phyloP scores from a whole-genome alignment of 2,113 vertebrate species.

The Sus scrofa region DNA sequence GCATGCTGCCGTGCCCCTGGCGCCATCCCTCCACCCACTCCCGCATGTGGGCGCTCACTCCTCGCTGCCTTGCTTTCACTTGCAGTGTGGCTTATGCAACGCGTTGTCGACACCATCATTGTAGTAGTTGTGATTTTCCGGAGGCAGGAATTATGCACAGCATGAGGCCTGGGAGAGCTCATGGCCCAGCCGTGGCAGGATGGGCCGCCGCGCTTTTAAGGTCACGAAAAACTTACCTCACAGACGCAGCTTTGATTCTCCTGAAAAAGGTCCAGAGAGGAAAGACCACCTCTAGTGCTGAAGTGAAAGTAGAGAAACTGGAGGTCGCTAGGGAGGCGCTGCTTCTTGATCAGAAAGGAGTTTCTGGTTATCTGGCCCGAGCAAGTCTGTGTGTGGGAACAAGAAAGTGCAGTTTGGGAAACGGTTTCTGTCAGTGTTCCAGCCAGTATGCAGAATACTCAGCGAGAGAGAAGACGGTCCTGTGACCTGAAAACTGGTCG shows the following conservation, averaged over 20 bases:
- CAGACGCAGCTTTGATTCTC: not conserved
- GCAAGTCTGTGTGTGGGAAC: not conserved
- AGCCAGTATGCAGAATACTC: not conserved
- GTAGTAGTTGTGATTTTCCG: not conserved
- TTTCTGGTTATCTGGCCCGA: not conserved
- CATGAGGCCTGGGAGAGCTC: not conserved
- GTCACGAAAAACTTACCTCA: not conserved
- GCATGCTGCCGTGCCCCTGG: accelerated
- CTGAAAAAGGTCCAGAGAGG: not conserved
- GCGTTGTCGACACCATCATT: not conserved
- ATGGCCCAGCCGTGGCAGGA: not conserved
- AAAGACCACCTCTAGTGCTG: not conserved
- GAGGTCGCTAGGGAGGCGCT: not conserved
- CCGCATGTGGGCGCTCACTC: not conserved
- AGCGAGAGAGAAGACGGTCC: not conserved
- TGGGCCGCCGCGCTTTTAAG: not conserved
- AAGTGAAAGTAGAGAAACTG: not conserved
- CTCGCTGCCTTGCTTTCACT: not conserved
- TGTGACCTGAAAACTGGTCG: not conserved
- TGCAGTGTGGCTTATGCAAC: not conserved
- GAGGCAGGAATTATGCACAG: not conserved
- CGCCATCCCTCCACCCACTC: not conserved
- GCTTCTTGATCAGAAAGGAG: slow-evolving; percentile 9
- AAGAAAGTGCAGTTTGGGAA: slow-evolving; percentile 6
- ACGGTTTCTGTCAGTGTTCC: not conserved